Percentiles rank a stretch among this genome's conserved stretches.
Evolutionary conservation across 2,113 vertebrate species (phyloP).

Genomic region (Parus major): DNA sequence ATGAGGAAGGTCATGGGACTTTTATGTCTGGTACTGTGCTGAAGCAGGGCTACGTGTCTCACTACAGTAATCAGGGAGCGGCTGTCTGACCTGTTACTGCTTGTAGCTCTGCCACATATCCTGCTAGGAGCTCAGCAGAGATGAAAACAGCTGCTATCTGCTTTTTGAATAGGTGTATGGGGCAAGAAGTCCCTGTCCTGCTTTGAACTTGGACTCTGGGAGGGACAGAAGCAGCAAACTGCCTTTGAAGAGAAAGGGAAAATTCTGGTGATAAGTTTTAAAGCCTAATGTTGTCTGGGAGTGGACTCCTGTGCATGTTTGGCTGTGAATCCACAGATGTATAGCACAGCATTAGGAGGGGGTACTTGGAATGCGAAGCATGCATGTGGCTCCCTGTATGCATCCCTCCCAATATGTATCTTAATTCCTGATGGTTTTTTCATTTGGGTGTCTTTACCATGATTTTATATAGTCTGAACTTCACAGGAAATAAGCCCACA

Average conservation of each 20-base stretch:
- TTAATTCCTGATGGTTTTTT: background rate
- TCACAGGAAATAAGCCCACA: background rate
- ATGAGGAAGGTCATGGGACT: background rate
- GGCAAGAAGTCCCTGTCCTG: background rate
- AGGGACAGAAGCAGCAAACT: background rate
- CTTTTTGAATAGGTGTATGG: background rate
- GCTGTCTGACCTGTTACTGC: background rate
- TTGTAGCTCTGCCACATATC: background rate
- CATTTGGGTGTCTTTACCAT: background rate
- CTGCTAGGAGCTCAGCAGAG: background rate
- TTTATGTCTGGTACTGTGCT: background rate
- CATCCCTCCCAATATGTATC: background rate
- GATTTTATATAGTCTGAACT: background rate
- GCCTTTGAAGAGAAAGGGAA: background rate
- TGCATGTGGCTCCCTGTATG: background rate
- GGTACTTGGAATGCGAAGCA: background rate
- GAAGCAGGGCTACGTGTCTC: accelerated
- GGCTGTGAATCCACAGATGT: background rate
- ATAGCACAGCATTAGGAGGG: background rate
- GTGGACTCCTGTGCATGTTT: background rate
- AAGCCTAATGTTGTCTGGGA: background rate
- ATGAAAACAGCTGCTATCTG: background rate
- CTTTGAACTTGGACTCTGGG: background rate
- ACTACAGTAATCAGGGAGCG: accelerated
- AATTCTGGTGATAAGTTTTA: background rate